Percentiles rank a stretch among this genome's conserved stretches.
phyloP scores from a whole-genome alignment of 2,113 vertebrate genomes.

The Felis chaus region DNA sequence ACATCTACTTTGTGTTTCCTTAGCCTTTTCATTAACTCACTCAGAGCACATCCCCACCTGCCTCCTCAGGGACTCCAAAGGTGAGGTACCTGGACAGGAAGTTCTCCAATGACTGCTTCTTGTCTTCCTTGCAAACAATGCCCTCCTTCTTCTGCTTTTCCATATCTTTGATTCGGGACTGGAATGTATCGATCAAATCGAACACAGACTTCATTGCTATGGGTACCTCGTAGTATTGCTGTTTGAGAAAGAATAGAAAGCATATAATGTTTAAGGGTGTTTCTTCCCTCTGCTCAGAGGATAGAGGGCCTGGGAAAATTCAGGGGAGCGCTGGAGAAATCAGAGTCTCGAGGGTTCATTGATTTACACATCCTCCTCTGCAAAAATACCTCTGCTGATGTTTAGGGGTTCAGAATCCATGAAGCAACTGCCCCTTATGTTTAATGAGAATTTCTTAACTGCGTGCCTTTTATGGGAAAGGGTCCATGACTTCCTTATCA shows the following conservation, averaged over 20 bases:
- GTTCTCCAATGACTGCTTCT: constrained; percentile 96
- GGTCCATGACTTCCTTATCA: neutral
- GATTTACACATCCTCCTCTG: neutral
- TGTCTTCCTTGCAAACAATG: constrained; percentile 96
- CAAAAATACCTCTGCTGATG: neutral
- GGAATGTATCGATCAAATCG: constrained; percentile 96
- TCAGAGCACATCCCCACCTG: neutral
- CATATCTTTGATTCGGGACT: constrained; percentile 98
- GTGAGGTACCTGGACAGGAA: constrained; percentile 94
- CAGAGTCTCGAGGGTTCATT: neutral
- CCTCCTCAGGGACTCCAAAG: neutral
- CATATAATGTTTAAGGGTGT: neutral
- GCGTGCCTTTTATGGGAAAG: neutral
- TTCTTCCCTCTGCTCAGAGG: neutral
- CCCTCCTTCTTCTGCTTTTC: constrained; percentile 97
- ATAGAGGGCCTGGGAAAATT: neutral
- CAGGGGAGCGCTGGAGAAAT: neutral
- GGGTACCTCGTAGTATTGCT: constrained; percentile 99
- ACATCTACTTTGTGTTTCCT: neutral
- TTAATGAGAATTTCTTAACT: constrained; percentile 14
- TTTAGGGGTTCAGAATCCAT: neutral
- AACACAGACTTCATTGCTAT: constrained; percentile 98
- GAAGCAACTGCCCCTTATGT: neutral
- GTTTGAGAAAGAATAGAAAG: constrained; percentile 60
- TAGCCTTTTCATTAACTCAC: neutral